Percentiles rank a stretch among this genome's conserved stretches.
Evolutionary conservation across 2,797 vertebrate species (phyloP).

Genomic region (Hemitrygon akajei): DNA sequence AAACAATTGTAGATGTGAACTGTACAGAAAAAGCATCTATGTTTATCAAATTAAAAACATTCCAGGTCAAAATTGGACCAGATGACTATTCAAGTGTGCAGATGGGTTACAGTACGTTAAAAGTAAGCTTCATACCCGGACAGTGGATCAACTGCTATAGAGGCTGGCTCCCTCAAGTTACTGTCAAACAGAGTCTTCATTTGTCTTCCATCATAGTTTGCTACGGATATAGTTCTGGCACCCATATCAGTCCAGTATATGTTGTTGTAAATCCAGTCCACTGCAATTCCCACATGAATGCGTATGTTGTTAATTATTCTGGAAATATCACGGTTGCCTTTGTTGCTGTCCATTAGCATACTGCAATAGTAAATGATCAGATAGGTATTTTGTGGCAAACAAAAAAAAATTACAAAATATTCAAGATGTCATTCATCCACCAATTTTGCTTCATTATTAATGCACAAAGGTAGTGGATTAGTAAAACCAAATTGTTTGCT

Average conservation of each 20-base stretch:
- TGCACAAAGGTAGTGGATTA: background rate
- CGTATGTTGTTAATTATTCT: slow-evolving; percentile 80
- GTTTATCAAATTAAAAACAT: background rate
- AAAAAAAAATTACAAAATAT: too few relatives aligned
- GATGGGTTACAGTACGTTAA: background rate
- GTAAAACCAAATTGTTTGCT: background rate
- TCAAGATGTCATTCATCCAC: too few relatives aligned
- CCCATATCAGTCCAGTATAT: slow-evolving; percentile 89
- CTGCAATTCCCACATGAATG: slow-evolving; percentile 82
- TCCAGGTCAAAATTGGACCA: background rate
- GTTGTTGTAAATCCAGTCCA: slow-evolving; percentile 96
- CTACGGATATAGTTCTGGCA: slow-evolving; percentile 81
- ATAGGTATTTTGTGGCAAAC: background rate
- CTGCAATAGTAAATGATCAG: slow-evolving; percentile 52
- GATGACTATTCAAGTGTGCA: background rate
- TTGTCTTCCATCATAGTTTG: slow-evolving; percentile 78
- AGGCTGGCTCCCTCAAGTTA: slow-evolving; percentile 81
- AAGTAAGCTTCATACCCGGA: slow-evolving; percentile 70
- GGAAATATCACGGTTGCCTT: slow-evolving; percentile 60
- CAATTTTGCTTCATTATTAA: too few relatives aligned
- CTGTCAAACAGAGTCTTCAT: slow-evolving; percentile 76
- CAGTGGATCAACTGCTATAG: slow-evolving; percentile 89
- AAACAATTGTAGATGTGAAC: background rate
- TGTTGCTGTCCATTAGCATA: slow-evolving; percentile 72
- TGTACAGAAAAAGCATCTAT: background rate